These are phyloP conservation scores for Ceyx margarethae DNA, from an alignment of 2,113 vertebrate genomes.

Conservation along the genomic window DNA sequence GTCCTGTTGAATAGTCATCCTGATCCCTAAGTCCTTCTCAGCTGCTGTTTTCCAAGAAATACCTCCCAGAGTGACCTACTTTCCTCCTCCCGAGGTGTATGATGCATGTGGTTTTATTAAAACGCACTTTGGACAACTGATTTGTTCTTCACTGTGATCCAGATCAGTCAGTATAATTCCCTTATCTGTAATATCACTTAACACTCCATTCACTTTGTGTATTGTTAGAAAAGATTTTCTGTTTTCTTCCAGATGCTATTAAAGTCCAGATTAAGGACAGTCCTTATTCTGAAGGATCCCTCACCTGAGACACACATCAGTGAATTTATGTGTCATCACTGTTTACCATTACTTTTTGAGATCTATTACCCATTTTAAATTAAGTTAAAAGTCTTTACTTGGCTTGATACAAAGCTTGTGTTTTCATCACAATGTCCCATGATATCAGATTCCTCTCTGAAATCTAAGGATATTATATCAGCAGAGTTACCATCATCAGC, in stretches of 20 bases:
- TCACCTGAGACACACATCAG: background rate
- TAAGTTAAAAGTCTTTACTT: slow-evolving; percentile 2
- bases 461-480: slow-evolving; percentile 44
- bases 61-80: background rate
- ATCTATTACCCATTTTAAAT: background rate
- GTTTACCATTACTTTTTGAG: background rate
- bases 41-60: slow-evolving; percentile 14
- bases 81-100: background rate
- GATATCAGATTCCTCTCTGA: slow-evolving; percentile 31
- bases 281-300: background rate
- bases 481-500: slow-evolving; percentile 33
- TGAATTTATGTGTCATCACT: background rate
- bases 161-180: slow-evolving; percentile 23
- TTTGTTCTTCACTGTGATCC: slow-evolving; percentile 4
- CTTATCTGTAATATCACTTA: background rate
- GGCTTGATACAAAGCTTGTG: background rate
- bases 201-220: background rate
- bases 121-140: background rate
- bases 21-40: background rate
- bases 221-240: slow-evolving; percentile 11
- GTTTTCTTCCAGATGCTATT: background rate
- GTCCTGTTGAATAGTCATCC: background rate
- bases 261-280: background rate
- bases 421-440: background rate
- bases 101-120: background rate